Evolutionary conservation across 1,140 invertebrate genomes (phyloP), one percentile per base, ranked within the genome.

Genomic region (Brachionus rubens): DNA sequence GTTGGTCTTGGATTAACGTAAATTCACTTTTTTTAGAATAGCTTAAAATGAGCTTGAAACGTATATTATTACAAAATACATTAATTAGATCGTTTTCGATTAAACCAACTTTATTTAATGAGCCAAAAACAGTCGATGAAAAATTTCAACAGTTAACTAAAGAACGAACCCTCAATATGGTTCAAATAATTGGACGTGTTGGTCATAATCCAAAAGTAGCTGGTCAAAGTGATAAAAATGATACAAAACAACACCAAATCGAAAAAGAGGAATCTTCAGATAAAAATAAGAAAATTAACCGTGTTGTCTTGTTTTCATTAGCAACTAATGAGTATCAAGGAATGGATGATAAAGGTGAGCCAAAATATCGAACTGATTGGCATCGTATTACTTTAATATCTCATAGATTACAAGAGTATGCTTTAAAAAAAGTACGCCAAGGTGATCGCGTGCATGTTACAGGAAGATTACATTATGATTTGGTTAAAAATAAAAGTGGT

Each of bases 311-410:
- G 28, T 77, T 77, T 33, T 67, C 59, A 16, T 24, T 77, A 12
- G 76, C 76, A 10, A 77, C 76, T 6, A 77, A 77, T 70, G 76
- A 77, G 43, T 77, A 77, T 52, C 28, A 40, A 36, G 76, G 76
- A 9, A 46, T 26, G 40, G 28, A 52, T 33, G 76, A 68, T 21
- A 43, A 50, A 24, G 65, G 48, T 14, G 46, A 77, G 26, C 16
- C 41, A 43, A 50, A 46, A 67, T 50, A 19, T n/a, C 6, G 76
- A 33, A 47, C 43, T n/a, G 76, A 77, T 19, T 77, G 76, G 76
- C 76, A 77, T 67, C 76, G 76, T 0, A 70, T 77, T 12, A 41
- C 43, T 36, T 19, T 77, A 3, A 47, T 77, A 33, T 30, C 30
- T 14, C 59, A 9, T 0, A 28, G 47, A 26, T 47, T 77, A 28